Percentiles rank a stretch among this genome's conserved stretches.
These are phyloP conservation scores for Temnopleurus reevesii DNA, from an alignment of 53 echinoderm and acorn worm species.

Conservation along the genomic window DNA sequence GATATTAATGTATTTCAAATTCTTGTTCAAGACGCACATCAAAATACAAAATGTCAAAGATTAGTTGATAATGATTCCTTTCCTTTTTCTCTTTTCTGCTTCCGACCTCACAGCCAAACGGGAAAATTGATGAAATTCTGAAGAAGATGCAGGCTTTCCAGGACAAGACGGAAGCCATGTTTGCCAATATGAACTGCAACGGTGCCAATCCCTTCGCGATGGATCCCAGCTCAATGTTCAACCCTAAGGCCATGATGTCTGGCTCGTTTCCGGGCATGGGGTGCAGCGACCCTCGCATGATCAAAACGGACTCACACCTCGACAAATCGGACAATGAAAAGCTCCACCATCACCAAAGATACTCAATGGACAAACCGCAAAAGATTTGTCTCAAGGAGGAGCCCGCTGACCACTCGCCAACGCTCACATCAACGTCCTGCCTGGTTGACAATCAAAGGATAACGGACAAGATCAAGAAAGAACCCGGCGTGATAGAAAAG, in stretches of 20 bases:
- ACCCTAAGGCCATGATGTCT: background rate
- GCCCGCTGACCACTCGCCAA: slow-evolving; percentile 25
- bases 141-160: slow-evolving; percentile 80
- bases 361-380: slow-evolving; percentile 3
- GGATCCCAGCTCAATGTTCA: background rate
- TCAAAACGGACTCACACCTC: slow-evolving; percentile 45
- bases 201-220: slow-evolving; percentile 49
- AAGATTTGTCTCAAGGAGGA: slow-evolving; percentile 49
- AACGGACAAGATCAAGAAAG: slow-evolving; percentile 54
- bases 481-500: slow-evolving; percentile 30
- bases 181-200: slow-evolving; percentile 57
- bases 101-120: slow-evolving; percentile 72
- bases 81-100: background rate
- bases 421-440: slow-evolving; percentile 26
- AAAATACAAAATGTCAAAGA: too few species aligned
- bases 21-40: background rate
- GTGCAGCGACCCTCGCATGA: slow-evolving; percentile 40
- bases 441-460: slow-evolving; percentile 56
- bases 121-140: slow-evolving; percentile 90
- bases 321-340: slow-evolving; percentile 50
- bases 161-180: slow-evolving; percentile 57
- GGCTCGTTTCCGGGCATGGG: slow-evolving; percentile 8
- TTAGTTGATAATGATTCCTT: background rate
- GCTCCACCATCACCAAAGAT: slow-evolving; percentile 36
- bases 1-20: background rate